A percentile compares a stretch with the other conserved stretches of the same genome.
phyloP scores from a whole-genome alignment of 2,113 vertebrate species.

The Turdus rufiventris region DNA sequence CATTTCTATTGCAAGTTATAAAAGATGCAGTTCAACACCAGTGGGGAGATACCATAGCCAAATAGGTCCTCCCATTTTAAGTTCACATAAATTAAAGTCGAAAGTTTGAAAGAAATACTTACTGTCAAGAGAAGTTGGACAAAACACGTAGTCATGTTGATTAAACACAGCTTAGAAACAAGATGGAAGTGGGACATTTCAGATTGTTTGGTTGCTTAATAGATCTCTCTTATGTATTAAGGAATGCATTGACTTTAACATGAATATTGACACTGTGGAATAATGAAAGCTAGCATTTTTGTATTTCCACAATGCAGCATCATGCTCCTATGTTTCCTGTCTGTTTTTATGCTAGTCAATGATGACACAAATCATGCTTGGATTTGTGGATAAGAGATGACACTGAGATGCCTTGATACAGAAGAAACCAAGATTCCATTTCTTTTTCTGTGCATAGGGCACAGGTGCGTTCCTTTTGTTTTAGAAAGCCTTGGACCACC shows the following conservation, averaged over 20 bases:
- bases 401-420: not conserved
- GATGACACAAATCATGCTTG: not conserved
- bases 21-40: not conserved
- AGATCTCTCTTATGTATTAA: not conserved
- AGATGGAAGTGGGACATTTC: not conserved
- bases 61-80: not conserved
- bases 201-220: not conserved
- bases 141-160: not conserved
- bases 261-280: not conserved
- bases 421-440: not conserved
- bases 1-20: not conserved
- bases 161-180: not conserved
- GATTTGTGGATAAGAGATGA: not conserved
- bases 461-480: not conserved
- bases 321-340: not conserved
- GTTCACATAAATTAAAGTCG: not conserved
- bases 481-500: not conserved
- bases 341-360: not conserved
- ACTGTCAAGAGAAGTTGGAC: not conserved
- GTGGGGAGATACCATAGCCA: not conserved
- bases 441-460: not conserved
- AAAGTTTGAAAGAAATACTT: not conserved
- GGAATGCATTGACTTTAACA: not conserved
- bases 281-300: not conserved
- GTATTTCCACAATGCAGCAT: not conserved